Conservation (phyloP, 2,113 vertebrate species). For the Anarrhichthys ocellatus region DNA sequence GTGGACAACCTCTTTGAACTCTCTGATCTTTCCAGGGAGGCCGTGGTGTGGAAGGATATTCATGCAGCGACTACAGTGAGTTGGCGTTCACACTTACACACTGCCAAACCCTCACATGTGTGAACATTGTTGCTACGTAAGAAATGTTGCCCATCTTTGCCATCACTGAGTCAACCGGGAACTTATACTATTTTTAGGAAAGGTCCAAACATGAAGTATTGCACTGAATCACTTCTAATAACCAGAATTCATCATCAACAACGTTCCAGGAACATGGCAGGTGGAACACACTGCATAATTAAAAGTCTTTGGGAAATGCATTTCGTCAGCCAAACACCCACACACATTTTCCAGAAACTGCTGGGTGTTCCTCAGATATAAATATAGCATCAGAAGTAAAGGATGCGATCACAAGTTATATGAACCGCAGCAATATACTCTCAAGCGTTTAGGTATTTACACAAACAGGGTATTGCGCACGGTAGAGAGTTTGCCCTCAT, state of each 20-base stretch:
- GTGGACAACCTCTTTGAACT: conserved; percentile 98
- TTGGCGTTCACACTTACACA: conserved; percentile 45
- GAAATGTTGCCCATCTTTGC: neutral
- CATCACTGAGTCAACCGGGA: neutral
- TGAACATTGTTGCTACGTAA: neutral
- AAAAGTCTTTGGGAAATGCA: conserved; percentile 51
- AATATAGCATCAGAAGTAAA: conserved; percentile 56
- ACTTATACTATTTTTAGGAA: conserved; percentile 14
- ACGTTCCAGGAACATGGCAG: conserved; percentile 26
- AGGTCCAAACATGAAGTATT: conserved; percentile 29
- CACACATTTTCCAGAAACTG: conserved; percentile 51
- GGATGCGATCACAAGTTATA: conserved; percentile 1
- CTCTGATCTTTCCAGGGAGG: conserved; percentile 96
- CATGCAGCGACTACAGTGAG: conserved; percentile 95
- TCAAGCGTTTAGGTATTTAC: neutral
- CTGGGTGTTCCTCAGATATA: conserved; percentile 34
- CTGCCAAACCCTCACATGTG: neutral
- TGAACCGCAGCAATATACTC: neutral
- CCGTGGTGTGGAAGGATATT: conserved; percentile 98
- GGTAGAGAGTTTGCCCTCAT: neutral
- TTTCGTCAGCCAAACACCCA: conserved; percentile 58
- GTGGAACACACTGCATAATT: conserved; percentile 57
- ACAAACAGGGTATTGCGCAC: neutral
- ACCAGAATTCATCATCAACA: conserved; percentile 34
- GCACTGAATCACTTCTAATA: conserved; percentile 18